Percentiles rank a stretch among this genome's conserved stretches.
These are phyloP conservation scores for Callorhinus ursinus DNA, from an alignment of 2,113 vertebrate species.

Conservation along the genomic window DNA sequence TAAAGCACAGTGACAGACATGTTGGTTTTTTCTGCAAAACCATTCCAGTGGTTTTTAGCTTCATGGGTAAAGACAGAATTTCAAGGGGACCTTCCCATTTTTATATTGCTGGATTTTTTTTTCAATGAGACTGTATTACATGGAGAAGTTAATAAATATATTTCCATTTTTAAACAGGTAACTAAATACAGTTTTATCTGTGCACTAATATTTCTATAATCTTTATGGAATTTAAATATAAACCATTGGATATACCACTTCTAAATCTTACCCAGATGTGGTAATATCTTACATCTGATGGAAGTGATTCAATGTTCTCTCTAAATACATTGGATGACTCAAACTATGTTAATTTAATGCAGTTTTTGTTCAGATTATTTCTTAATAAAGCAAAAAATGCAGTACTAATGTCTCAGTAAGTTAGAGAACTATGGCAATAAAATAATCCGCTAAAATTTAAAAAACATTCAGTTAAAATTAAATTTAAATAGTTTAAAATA, in stretches of 20 bases:
- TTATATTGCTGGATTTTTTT: background rate
- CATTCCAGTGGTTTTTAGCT: background rate
- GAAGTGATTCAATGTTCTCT: background rate
- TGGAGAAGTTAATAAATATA: background rate
- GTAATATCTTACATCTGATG: background rate
- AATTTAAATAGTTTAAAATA: background rate
- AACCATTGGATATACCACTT: background rate
- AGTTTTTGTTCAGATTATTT: slow-evolving; percentile 39
- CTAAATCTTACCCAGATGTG: slow-evolving; percentile 38
- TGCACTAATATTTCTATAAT: background rate
- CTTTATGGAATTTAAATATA: slow-evolving; percentile 41
- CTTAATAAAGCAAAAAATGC: slow-evolving; percentile 18
- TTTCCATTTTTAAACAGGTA: slow-evolving; percentile 2
- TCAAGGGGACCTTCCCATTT: background rate
- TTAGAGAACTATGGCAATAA: background rate
- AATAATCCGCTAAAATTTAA: background rate
- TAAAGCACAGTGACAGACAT: background rate
- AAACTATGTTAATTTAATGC: background rate
- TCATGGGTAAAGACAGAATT: background rate
- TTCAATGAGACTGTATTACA: background rate
- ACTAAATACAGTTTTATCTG: background rate
- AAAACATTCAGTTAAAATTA: background rate
- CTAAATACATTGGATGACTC: background rate
- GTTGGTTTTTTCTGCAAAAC: background rate
- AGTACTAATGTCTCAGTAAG: background rate